phyloP scores from a whole-genome alignment of 1,140 invertebrate species.

The Caenorhabditis inopinata region DNA sequence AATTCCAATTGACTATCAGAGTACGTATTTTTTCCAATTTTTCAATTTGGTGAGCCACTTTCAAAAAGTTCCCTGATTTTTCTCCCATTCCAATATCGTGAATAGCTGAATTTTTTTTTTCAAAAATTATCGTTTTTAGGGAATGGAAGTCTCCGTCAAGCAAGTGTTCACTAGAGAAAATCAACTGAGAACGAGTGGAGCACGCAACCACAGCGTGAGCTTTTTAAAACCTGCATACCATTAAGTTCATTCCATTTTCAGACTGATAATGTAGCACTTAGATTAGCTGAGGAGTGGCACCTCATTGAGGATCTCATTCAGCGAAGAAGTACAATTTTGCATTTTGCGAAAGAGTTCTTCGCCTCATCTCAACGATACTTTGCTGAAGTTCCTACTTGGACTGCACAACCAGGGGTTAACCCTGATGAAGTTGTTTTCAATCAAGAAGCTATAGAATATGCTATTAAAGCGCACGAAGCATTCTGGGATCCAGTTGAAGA shows the following conservation, averaged over 20 bases:
- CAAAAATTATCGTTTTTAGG: too few species aligned
- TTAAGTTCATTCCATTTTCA: not conserved
- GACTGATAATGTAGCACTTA: not conserved
- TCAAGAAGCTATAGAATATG: conserved; percentile 3
- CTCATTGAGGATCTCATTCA: not conserved
- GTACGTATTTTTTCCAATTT: too few species aligned
- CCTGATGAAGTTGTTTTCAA: not conserved
- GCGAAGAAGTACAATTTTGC: not conserved
- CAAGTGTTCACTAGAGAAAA: not conserved
- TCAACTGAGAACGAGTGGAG: not conserved
- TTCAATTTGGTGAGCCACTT: too few species aligned
- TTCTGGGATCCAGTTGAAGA: conserved; percentile 29
- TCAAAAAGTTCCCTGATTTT: too few species aligned
- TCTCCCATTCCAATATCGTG: too few species aligned
- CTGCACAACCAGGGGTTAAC: conserved; percentile 24
- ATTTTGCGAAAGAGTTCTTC: not conserved
- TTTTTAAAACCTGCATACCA: too few species aligned
- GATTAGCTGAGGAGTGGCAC: not conserved
- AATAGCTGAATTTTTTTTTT: not conserved
- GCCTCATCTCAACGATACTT: not conserved
- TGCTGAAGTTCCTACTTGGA: not conserved
- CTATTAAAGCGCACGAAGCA: not conserved
- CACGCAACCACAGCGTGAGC: not conserved
- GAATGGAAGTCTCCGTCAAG: not conserved
- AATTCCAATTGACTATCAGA: not conserved